Evolutionary conservation across 2,797 vertebrate species (phyloP), one percentile per base, ranked within the genome.

Genomic region (Lindbergichthys nudifrons): DNA sequence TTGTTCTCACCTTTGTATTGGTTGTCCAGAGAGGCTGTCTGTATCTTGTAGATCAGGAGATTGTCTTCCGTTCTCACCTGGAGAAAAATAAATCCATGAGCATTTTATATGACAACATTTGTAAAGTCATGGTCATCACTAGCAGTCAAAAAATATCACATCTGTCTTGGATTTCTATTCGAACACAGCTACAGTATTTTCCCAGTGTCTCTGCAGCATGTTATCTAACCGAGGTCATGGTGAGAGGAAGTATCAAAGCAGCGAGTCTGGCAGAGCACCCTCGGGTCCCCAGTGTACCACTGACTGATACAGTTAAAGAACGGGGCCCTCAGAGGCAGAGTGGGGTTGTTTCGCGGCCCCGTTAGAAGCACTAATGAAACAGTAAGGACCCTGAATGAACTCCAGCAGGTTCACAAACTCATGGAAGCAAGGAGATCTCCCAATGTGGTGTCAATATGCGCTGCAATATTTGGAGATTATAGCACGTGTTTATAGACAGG

Each of bases 1-100:
- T 10, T 3, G 9, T 18, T 2, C 32, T 36, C 32, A 99, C 98
- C 97, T 98, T 77, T 94, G 95, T 10, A 94, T 47, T 39, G 69
- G 83, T 69, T 93, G 92, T 88, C 90, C 94, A 52, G 90, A 88
- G 30, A 87, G 79, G 61, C 90, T 70, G 61, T 87, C 84, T 68
- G 88, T 78, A 32, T 89, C 89, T 42, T 84, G 90, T 65, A 88
- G 80, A 84, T 96, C 95, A 14, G 92, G 82, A 80, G 65, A 92
- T 80, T 92, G 83, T 39, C 88, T 82, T 70, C 65, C 84, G 61
- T 80, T 75, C 53, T 93, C 88, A 86, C 81, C 95, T 95, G 26
- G 45, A 88, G 18, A 64, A 75, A 12, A 81, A 80, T 1, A 1
- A 51, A 53, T 3, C 30, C 46, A 46, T 82, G 45, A 87, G 41